A percentile compares a stretch with the other conserved stretches of the same genome.
Conservation (phyloP, 2,888 invertebrate species). For the Drosophila prostipennis region DNA sequence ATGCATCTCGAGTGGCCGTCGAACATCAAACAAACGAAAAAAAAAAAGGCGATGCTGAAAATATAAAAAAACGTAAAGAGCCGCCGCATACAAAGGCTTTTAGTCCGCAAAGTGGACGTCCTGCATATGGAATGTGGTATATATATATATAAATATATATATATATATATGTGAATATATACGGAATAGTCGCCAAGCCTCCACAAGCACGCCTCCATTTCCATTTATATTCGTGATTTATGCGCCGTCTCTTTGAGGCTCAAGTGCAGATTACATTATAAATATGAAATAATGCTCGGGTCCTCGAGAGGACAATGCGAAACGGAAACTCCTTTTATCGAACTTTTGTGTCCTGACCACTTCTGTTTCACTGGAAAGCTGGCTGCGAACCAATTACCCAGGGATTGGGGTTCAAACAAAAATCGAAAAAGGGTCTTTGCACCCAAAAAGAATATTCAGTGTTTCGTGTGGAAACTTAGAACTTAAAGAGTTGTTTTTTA, state of each 20-base stretch:
- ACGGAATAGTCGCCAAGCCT: constrained; percentile 9
- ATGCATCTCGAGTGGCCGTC: constrained; percentile 72
- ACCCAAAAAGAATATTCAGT: background rate
- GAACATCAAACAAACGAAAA: constrained; percentile 64
- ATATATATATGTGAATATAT: background rate
- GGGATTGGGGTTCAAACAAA: constrained; percentile 2
- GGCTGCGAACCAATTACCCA: constrained; percentile 22
- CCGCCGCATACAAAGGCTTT: constrained; percentile 63
- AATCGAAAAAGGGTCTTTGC: background rate
- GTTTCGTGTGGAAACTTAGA: too few species aligned
- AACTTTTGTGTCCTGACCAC: constrained; percentile 30
- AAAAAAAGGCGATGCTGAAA: constrained; percentile 48
- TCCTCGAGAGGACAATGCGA: constrained; percentile 70
- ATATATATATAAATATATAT: background rate
- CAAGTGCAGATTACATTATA: constrained; percentile 78
- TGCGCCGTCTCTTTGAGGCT: constrained; percentile 73
- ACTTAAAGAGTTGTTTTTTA: too few species aligned
- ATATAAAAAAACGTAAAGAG: background rate
- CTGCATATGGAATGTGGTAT: constrained; percentile 50
- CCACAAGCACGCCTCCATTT: constrained; percentile 21
- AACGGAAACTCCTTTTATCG: constrained; percentile 68
- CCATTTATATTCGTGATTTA: constrained; percentile 60
- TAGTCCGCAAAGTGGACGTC: constrained; percentile 68
- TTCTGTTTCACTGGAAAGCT: constrained; percentile 8
- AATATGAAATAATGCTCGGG: constrained; percentile 74